These are phyloP conservation scores for Leptarthrus brevirostris DNA, from an alignment of 2,888 invertebrate genomes.

Conservation along the genomic window DNA sequence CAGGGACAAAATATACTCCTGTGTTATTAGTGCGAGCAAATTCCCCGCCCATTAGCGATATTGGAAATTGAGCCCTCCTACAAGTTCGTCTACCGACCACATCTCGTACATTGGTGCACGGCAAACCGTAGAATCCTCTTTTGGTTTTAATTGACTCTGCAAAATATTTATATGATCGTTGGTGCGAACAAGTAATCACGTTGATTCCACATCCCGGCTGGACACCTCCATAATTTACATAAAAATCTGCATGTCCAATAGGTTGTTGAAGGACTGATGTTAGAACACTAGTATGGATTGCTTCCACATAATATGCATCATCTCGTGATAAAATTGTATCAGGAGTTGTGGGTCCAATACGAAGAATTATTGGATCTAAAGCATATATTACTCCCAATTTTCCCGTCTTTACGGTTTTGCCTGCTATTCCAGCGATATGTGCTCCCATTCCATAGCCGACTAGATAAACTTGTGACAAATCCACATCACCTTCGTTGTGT, in stretches of 20 bases:
- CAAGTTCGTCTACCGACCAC: not conserved
- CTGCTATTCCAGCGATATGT: slow-evolving; percentile 73
- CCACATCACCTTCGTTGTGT: slow-evolving; percentile 70
- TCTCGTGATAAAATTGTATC: slow-evolving; percentile 71
- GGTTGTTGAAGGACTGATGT: slow-evolving; percentile 58
- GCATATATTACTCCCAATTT: slow-evolving; percentile 66
- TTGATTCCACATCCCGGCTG: slow-evolving; percentile 73
- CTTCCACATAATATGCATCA: slow-evolving; percentile 80
- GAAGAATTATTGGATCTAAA: slow-evolving; percentile 73
- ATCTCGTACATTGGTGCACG: slow-evolving; percentile 5
- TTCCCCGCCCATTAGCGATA: slow-evolving; percentile 23
- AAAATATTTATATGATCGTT: slow-evolving; percentile 65
- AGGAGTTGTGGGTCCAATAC: slow-evolving; percentile 59
- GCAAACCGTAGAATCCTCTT: slow-evolving; percentile 16
- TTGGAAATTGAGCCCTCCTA: not conserved
- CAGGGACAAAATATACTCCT: slow-evolving; percentile 15
- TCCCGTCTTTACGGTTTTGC: slow-evolving; percentile 62
- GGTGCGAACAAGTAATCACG: slow-evolving; percentile 67
- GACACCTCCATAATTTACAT: slow-evolving; percentile 71
- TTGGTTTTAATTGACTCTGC: slow-evolving; percentile 64
- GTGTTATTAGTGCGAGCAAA: slow-evolving; percentile 5
- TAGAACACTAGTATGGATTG: slow-evolving; percentile 76
- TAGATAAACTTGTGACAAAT: slow-evolving; percentile 61
- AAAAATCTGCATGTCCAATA: slow-evolving; percentile 71
- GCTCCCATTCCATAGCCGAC: slow-evolving; percentile 72